A percentile compares a stretch with the other conserved stretches of the same genome.
These are phyloP conservation scores for Cenopis cana DNA, from an alignment of 2,888 invertebrate genomes.

Conservation along the genomic window DNA sequence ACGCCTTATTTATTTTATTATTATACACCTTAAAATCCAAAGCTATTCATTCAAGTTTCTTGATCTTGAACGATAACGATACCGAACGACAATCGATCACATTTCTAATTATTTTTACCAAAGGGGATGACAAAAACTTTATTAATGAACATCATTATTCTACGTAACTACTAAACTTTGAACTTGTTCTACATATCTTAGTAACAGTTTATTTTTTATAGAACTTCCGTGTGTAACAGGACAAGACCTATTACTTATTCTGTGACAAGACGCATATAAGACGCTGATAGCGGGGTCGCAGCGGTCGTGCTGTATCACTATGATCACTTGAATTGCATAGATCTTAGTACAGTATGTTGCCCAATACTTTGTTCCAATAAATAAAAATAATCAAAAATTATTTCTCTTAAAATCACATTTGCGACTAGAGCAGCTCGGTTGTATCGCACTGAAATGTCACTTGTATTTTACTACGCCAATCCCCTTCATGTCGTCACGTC, in stretches of 20 bases:
- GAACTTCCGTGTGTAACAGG: too few species aligned
- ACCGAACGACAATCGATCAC: too few species aligned
- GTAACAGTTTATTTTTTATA: neutral
- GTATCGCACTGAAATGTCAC: slow-evolving; percentile 21
- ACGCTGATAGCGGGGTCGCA: neutral
- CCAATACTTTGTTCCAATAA: neutral
- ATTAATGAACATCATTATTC: too few species aligned
- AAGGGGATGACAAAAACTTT: too few species aligned
- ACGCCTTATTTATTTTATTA: neutral
- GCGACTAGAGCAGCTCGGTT: neutral
- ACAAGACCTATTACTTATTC: too few species aligned
- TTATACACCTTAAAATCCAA: too few species aligned
- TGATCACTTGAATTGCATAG: neutral
- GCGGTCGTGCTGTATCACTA: neutral
- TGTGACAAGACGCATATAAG: too few species aligned
- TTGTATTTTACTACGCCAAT: slow-evolving; percentile 33
- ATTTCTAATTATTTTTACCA: too few species aligned
- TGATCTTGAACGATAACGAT: too few species aligned
- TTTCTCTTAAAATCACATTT: neutral
- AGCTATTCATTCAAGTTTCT: too few species aligned
- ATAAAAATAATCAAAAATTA: neutral
- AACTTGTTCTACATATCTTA: too few species aligned
- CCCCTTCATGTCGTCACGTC: slow-evolving; percentile 12
- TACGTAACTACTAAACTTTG: too few species aligned
- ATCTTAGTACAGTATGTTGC: neutral